A percentile compares a stretch with the other conserved stretches of the same genome.
Conservation (phyloP, 2,797 vertebrate species). For the Synaphobranchus kaupii region DNA sequence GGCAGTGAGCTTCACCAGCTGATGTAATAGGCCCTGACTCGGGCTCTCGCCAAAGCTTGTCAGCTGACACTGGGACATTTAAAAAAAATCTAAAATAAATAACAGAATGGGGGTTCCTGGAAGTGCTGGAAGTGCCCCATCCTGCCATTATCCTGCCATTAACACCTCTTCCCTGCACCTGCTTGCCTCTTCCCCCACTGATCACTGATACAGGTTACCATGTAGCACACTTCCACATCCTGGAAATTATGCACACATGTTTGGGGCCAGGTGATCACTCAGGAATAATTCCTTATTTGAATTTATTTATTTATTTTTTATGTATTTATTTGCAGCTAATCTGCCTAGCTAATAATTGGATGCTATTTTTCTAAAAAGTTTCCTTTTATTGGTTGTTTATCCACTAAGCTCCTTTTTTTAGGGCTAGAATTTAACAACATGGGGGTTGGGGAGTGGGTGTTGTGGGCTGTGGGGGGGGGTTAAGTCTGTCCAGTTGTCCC, state of each 20-base stretch:
- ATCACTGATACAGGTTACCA: not conserved
- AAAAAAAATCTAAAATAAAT: not conserved
- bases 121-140: too few relatives aligned
- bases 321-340: not conserved
- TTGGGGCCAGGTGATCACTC: not conserved
- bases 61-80: not conserved
- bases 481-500: not conserved
- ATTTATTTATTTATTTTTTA: not conserved
- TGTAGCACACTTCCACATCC: not conserved
- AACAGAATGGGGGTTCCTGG: not conserved
- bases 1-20: too few relatives aligned
- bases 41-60: not conserved
- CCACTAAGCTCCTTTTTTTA: not conserved
- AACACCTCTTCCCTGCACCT: not conserved
- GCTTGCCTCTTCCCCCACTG: not conserved
- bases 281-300: not conserved
- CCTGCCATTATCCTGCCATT: too few relatives aligned
- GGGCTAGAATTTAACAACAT: not conserved
- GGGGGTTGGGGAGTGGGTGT: not conserved
- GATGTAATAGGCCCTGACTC: not conserved
- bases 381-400: not conserved
- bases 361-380: not conserved
- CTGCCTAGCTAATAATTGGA: not conserved
- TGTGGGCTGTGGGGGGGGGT: not conserved
- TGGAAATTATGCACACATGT: not conserved